These are phyloP conservation scores for Phaedon cochleariae DNA, from an alignment of 2,888 invertebrate species.

Conservation along the genomic window DNA sequence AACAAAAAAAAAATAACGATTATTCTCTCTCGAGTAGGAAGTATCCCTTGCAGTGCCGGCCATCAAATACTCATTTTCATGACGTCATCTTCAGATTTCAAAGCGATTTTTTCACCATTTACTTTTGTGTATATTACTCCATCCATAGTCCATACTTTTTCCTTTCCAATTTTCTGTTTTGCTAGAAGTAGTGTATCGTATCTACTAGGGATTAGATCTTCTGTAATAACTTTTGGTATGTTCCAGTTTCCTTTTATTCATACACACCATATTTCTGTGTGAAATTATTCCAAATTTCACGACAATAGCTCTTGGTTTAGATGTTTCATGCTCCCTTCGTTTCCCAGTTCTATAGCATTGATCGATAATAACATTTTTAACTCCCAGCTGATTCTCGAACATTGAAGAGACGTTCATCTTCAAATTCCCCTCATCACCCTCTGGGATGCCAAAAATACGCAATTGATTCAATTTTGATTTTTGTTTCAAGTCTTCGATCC, in stretches of 20 bases:
- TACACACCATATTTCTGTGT: background rate
- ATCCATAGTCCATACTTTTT: constrained; percentile 1
- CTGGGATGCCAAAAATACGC: background rate
- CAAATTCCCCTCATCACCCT: background rate
- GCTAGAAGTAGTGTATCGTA: background rate
- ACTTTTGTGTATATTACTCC: constrained; percentile 2
- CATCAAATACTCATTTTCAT: background rate
- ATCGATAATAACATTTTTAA: background rate
- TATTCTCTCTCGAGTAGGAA: too few relatives aligned
- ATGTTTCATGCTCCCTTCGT: background rate
- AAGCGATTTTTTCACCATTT: background rate
- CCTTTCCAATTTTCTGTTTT: background rate
- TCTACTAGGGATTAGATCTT: background rate
- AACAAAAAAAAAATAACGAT: background rate
- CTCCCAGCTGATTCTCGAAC: background rate
- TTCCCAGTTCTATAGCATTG: constrained; percentile 3
- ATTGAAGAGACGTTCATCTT: background rate
- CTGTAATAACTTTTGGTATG: background rate
- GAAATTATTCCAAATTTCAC: background rate
- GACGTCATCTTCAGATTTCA: background rate
- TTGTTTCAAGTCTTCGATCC: background rate
- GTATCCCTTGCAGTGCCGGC: background rate
- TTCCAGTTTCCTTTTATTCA: background rate
- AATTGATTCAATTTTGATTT: background rate
- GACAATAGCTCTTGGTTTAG: background rate